Base-by-base conservation (phyloP, 2,888 invertebrate genomes). In the Lasioglossum figueresi region DNA sequence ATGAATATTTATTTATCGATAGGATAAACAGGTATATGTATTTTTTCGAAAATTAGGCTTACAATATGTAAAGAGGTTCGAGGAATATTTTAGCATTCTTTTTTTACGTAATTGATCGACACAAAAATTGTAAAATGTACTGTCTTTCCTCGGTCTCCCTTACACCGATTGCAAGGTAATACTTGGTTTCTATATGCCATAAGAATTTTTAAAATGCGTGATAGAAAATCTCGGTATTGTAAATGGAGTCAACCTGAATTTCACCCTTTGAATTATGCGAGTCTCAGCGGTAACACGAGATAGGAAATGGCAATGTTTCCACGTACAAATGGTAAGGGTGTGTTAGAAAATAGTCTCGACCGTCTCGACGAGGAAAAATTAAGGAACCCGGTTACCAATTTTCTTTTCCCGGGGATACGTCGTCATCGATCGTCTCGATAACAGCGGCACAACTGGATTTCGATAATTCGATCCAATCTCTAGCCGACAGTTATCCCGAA, bases 391-490 rank as follows among this genome's bases (percentile, higher is more conserved):
- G 19, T 48, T 16, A 23, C 10, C 12, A 66, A 16, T 12, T 19
- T 14, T 43, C n/a, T 27, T 52, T 59, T 48, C 52, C 19, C 10
- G 56, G 16, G 23, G 74, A 75, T 37, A 70, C 70, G 48, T 66
- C 27, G n/a, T 40, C 72, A 43, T 79, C 52, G 27, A 82, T 75
- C 80, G 43, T 48, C 40, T 2, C 48, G 71, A 72, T 75, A 81
- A 59, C 75, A 45, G 27, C 16, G 10, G 31, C 73, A 70, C 73
- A 70, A 37, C 31, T 37, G 34, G 40, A 27, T 74, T 63, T 75
- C 70, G 37, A 74, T 23, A 23, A 45, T 48, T 73, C 76, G 43
- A 27, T 63, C 48, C 43, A 34, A 77, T 77, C 63, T n/a, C 59
- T 48, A 23, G 71, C 45, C n/a, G 40, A 68, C 23, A 34, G 23